These are phyloP conservation scores for Pangasianodon gigas DNA, from an alignment of 2,113 vertebrate genomes.

Conservation along the genomic window DNA sequence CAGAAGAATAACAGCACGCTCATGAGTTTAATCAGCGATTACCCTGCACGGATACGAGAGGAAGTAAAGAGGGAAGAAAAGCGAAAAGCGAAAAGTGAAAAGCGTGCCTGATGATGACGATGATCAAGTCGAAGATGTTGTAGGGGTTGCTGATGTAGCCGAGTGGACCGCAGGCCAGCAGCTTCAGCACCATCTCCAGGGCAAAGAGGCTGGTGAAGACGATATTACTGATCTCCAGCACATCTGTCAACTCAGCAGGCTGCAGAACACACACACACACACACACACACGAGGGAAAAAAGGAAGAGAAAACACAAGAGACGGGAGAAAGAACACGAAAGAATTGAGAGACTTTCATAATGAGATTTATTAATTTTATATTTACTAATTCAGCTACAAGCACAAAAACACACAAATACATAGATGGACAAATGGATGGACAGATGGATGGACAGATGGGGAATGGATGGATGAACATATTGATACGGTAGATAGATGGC, in stretches of 20 bases:
- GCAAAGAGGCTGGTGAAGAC: conserved; percentile 98
- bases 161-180: conserved; percentile 87
- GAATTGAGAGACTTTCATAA: not conserved
- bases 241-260: conserved; percentile 92
- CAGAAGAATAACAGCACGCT: not conserved
- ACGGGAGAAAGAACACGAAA: not conserved
- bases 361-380: not conserved
- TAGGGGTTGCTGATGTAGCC: conserved; percentile 96
- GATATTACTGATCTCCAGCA: conserved; percentile 96
- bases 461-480: not conserved
- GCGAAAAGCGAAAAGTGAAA: not conserved
- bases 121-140: conserved; percentile 94
- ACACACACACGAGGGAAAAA: not conserved
- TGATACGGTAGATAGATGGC: not conserved
- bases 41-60: not conserved
- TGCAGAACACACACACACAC: conserved; percentile 53
- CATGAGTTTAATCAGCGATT: not conserved
- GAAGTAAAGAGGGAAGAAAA: not conserved
- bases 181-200: conserved; percentile 94
- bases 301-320: not conserved
- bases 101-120: conserved; percentile 93
- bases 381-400: not conserved
- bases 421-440: not conserved
- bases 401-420: not conserved
- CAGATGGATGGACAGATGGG: not conserved